These are phyloP conservation scores for Drosophila setosimentum DNA, from an alignment of 2,888 invertebrate species.

Conservation along the genomic window DNA sequence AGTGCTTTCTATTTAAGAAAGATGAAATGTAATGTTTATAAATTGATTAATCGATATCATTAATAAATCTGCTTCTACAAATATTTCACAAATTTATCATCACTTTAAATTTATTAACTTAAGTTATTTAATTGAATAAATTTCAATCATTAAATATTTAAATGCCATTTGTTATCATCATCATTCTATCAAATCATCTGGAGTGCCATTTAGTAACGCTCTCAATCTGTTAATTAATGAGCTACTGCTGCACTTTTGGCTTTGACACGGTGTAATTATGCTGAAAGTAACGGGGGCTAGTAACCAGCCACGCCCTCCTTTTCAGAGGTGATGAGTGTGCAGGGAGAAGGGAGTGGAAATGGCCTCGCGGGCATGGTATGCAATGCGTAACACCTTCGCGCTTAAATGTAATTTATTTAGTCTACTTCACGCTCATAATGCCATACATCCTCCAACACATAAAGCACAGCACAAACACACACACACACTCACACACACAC, in stretches of 20 bases:
- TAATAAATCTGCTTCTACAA: neutral
- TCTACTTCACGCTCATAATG: constrained; percentile 78
- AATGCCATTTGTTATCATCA: neutral
- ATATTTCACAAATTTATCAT: neutral
- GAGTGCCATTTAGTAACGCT: constrained; percentile 13
- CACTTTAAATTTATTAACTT: neutral
- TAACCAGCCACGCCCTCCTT: constrained; percentile 41
- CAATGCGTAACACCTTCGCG: constrained; percentile 71
- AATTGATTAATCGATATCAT: neutral
- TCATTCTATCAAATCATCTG: constrained; percentile 5
- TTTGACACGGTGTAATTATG: constrained; percentile 58
- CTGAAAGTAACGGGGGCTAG: constrained; percentile 39
- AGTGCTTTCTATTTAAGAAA: neutral
- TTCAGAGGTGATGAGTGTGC: neutral
- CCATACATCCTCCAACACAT: constrained; percentile 58
- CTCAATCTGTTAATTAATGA: constrained; percentile 53
- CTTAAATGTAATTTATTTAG: constrained; percentile 78
- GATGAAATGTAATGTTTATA: neutral
- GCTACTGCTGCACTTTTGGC: constrained; percentile 44
- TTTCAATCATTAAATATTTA: constrained; percentile 3
- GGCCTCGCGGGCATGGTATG: constrained; percentile 18
- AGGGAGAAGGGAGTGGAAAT: neutral
- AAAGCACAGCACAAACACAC: constrained; percentile 32
- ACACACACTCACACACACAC: constrained; percentile 9
- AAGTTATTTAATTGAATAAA: no score